These are phyloP conservation scores for Suricata suricatta DNA, from an alignment of 2,113 vertebrate species.

Conservation along the genomic window DNA sequence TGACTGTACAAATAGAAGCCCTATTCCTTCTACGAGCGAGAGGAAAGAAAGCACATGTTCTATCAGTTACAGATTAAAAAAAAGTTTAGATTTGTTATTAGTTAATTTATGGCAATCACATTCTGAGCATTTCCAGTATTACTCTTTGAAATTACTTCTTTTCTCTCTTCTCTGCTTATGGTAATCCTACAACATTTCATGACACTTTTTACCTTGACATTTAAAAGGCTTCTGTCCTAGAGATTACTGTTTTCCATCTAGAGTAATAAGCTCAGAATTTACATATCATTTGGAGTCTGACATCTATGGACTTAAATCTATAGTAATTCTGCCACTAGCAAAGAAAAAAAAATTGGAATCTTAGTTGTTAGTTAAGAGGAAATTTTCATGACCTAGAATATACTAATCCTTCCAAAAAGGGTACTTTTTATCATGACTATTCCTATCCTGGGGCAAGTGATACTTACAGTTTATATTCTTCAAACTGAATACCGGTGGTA, in stretches of 20 bases:
- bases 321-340: background rate
- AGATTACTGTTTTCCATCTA: background rate
- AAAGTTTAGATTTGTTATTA: background rate
- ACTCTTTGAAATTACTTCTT: background rate
- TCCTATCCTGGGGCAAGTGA: background rate
- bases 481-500: background rate
- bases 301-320: background rate
- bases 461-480: background rate
- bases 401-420: background rate
- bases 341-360: background rate
- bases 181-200: background rate
- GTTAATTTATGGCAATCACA: background rate
- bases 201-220: constrained; percentile 1
- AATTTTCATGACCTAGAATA: background rate
- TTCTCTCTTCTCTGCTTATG: background rate
- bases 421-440: background rate
- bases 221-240: background rate
- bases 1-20: background rate
- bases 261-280: background rate
- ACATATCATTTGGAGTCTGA: background rate
- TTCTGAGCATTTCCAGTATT: background rate
- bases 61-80: background rate
- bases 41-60: background rate
- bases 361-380: background rate
- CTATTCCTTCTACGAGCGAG: background rate